phyloP scores from a whole-genome alignment of 1,140 invertebrate species.

The Drosophila ercepeae region DNA sequence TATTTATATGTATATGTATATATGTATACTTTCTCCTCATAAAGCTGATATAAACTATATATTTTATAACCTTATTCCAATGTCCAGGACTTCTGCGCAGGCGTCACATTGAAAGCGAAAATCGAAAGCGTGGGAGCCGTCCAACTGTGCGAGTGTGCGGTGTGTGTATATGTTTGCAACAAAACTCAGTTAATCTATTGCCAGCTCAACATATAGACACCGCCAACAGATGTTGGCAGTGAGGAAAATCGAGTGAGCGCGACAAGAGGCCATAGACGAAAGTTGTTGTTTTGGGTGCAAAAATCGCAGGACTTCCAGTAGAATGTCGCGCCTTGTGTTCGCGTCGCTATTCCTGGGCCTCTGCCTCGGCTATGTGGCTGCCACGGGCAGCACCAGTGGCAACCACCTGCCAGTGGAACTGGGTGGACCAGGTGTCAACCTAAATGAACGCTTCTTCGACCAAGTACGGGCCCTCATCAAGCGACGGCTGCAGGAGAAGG shows the following conservation, averaged over 20 bases:
- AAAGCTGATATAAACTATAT: background rate
- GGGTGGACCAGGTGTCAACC: constrained; percentile 40
- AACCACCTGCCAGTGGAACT: constrained; percentile 70
- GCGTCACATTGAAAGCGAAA: constrained; percentile 72
- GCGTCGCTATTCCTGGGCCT: constrained; percentile 41
- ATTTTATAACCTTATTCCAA: constrained; percentile 5
- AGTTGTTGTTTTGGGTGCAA: constrained; percentile 19
- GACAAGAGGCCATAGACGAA: constrained; percentile 14
- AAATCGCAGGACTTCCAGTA: constrained; percentile 18
- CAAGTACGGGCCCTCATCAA: constrained; percentile 79
- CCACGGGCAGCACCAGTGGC: constrained; percentile 20
- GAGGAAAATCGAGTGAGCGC: constrained; percentile 50
- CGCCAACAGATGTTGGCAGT: constrained; percentile 75
- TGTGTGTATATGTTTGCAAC: constrained; percentile 14
- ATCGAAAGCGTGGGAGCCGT: constrained; percentile 64
- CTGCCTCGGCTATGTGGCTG: constrained; percentile 12
- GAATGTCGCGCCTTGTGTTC: constrained; percentile 45
- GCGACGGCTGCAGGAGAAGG: constrained; percentile 68
- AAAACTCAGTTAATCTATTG: constrained; percentile 69
- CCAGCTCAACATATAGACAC: constrained; percentile 79
- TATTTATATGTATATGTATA: no score
- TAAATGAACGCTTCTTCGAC: constrained; percentile 78
- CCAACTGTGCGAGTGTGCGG: constrained; percentile 26
- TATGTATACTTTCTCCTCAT: no score
- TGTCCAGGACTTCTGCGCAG: constrained; percentile 54